phyloP scores from a whole-genome alignment of 2,797 vertebrate genomes.

The Hippopotamyrus pictus region DNA sequence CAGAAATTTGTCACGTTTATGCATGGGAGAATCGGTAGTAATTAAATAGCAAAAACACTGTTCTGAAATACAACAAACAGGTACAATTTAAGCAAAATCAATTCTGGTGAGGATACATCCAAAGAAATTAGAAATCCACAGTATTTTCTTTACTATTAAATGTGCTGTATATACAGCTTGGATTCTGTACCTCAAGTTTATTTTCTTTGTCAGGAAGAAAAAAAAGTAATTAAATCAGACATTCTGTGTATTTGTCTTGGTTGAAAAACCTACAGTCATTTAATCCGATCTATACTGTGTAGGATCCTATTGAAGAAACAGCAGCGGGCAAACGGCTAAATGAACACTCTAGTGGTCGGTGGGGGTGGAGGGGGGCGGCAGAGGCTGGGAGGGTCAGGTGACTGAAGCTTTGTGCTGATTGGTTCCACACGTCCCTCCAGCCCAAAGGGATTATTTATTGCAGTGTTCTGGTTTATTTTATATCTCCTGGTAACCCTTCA shows the following conservation, averaged over 20 bases:
- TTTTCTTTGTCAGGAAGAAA: neutral
- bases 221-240: neutral
- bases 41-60: neutral
- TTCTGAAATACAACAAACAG: neutral
- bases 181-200: neutral
- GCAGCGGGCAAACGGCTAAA: neutral
- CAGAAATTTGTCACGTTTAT: neutral
- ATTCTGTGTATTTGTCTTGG: neutral
- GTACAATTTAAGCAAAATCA: neutral
- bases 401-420: neutral
- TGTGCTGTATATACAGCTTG: neutral
- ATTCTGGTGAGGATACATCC: constrained; percentile 13
- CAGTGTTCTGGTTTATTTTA: neutral
- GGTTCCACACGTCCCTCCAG: neutral
- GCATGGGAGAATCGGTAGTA: neutral
- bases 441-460: neutral
- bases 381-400: neutral
- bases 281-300: constrained; percentile 1
- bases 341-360: neutral
- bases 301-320: neutral
- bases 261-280: neutral
- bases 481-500: neutral
- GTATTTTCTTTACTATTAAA: constrained; percentile 27
- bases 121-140: constrained; percentile 24
- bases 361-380: neutral